phyloP scores from a whole-genome alignment of 2,797 vertebrate species.

The Phylloscopus collybita region DNA sequence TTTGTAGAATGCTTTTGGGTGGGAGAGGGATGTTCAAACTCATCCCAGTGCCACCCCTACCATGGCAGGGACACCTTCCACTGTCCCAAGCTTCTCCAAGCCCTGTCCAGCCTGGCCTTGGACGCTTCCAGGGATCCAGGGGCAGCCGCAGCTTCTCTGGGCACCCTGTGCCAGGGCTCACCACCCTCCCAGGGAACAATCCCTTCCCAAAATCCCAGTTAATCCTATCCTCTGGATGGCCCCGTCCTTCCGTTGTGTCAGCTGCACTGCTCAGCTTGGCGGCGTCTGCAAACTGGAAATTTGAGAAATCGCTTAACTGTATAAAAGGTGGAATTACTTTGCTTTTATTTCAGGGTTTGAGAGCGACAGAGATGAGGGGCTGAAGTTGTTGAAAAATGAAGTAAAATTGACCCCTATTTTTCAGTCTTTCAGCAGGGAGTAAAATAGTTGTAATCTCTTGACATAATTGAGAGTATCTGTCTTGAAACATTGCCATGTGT shows the following conservation, averaged over 20 bases:
- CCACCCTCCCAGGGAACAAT: fast-evolving
- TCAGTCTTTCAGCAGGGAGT: not conserved
- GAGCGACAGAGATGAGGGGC: not conserved
- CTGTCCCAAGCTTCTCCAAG: fast-evolving
- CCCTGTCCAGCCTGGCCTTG: fast-evolving
- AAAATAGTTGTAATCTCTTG: not conserved
- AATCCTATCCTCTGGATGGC: not conserved
- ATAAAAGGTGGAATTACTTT: not conserved
- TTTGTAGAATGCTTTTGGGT: not conserved
- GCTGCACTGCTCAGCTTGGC: not conserved
- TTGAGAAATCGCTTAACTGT: not conserved
- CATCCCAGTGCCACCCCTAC: not conserved
- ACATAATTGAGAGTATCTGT: not conserved
- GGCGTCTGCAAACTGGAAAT: not conserved
- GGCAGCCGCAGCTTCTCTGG: not conserved
- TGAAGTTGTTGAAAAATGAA: not conserved
- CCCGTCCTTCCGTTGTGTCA: fast-evolving
- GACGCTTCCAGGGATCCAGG: not conserved
- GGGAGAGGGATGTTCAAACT: not conserved
- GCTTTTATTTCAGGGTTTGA: not conserved
- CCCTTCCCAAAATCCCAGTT: not conserved
- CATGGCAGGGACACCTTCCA: not conserved
- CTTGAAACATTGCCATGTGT: not conserved
- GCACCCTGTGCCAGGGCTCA: not conserved
- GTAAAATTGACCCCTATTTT: not conserved